A percentile compares a stretch with the other conserved stretches of the same genome.
phyloP scores from a whole-genome alignment of 2,113 vertebrate species.

The Albula glossodonta region DNA sequence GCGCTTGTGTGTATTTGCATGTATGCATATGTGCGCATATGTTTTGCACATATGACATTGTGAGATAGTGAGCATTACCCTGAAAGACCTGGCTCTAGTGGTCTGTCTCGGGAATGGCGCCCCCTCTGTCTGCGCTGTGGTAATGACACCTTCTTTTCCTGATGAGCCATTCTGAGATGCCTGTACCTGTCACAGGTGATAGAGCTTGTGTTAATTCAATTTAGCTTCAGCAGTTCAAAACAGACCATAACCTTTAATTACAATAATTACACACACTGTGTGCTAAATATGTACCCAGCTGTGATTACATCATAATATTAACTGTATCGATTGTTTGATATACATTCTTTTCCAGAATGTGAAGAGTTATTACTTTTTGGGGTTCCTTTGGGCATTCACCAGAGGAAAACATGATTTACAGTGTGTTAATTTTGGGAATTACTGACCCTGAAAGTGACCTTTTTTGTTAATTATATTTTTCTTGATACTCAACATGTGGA shows the following conservation, averaged over 20 bases:
- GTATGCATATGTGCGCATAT: not conserved
- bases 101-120: slow-evolving; percentile 75
- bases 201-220: not conserved
- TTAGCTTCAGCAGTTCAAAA: not conserved
- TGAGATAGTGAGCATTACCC: slow-evolving; percentile 68
- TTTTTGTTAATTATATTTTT: too few species aligned
- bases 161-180: slow-evolving; percentile 40
- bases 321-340: not conserved
- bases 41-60: slow-evolving; percentile 19
- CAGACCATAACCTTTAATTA: not conserved
- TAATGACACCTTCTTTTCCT: slow-evolving; percentile 22
- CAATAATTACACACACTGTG: not conserved
- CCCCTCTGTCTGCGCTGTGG: slow-evolving; percentile 54
- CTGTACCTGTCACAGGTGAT: slow-evolving; percentile 39
- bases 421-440: too few species aligned
- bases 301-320: not conserved
- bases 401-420: too few species aligned
- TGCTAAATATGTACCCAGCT: not conserved
- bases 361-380: too few species aligned
- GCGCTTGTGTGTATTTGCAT: slow-evolving; percentile 2
- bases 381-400: too few species aligned
- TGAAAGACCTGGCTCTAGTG: slow-evolving; percentile 83
- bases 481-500: too few species aligned
- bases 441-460: too few species aligned
- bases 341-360: too few species aligned